Percentiles rank a stretch among this genome's conserved stretches.
Evolutionary conservation across 1,140 invertebrate species (phyloP).

Genomic region (Gonioctena quinquepunctata): DNA sequence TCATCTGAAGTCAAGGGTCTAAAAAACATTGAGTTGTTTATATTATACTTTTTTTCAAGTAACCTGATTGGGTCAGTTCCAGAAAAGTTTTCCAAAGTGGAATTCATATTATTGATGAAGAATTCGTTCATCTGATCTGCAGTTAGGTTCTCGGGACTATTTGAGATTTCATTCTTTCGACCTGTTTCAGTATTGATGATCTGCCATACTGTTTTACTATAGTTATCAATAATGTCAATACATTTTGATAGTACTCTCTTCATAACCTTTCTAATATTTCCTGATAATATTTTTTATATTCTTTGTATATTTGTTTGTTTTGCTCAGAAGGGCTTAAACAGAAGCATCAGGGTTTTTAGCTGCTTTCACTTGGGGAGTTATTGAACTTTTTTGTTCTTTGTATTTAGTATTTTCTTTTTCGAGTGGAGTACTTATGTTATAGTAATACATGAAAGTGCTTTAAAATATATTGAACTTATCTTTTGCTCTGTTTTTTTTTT

Average conservation of each 20-base stretch:
- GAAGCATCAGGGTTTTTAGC: background rate
- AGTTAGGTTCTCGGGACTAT: background rate
- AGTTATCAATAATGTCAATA: background rate
- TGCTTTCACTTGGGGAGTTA: background rate
- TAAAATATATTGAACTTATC: no score
- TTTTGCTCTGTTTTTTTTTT: no score
- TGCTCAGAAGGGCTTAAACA: background rate
- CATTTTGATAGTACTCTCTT: background rate
- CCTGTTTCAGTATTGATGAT: background rate
- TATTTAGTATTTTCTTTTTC: no score
- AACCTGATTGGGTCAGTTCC: background rate
- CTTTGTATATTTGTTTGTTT: background rate
- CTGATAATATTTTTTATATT: background rate
- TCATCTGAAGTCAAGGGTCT: background rate
- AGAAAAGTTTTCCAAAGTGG: background rate
- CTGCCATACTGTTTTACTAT: background rate
- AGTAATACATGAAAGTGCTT: background rate
- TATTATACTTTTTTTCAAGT: background rate
- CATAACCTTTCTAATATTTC: background rate
- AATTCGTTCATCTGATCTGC: background rate
- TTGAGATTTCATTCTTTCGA: background rate
- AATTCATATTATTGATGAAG: background rate
- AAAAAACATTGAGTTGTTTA: background rate
- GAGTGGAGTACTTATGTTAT: background rate
- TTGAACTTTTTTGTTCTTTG: no score